phyloP scores from a whole-genome alignment of 1,140 invertebrate species.

The Coboldia fuscipes region DNA sequence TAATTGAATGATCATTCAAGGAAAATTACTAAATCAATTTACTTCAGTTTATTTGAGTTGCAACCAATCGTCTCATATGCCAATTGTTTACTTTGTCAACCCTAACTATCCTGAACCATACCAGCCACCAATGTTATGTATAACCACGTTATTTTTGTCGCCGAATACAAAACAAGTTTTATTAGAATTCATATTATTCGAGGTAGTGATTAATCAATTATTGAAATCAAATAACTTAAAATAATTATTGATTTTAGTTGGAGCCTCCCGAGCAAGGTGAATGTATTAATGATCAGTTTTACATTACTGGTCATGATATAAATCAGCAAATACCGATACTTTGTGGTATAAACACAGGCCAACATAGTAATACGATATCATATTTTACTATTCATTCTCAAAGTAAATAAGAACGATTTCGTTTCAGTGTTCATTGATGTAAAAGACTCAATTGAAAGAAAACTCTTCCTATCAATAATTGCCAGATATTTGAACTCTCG shows the following conservation, averaged over 20 bases:
- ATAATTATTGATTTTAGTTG: constrained; percentile 24
- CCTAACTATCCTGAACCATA: constrained; percentile 26
- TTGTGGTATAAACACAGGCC: constrained; percentile 52
- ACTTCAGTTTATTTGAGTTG: too few relatives aligned
- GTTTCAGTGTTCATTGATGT: constrained; percentile 48
- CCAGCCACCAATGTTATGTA: constrained; percentile 27
- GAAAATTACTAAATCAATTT: too few relatives aligned
- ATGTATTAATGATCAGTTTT: constrained; percentile 42
- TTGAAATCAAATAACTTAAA: background rate
- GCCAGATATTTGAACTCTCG: constrained; percentile 27
- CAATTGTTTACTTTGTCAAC: constrained; percentile 35
- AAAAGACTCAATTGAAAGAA: constrained; percentile 27
- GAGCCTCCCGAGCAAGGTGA: constrained; percentile 38
- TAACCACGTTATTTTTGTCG: constrained; percentile 34
- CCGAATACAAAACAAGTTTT: constrained; percentile 37
- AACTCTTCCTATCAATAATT: constrained; percentile 38
- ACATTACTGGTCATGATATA: constrained; percentile 41
- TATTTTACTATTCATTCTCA: constrained; percentile 2
- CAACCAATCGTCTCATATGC: too few relatives aligned
- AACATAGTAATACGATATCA: constrained; percentile 42
- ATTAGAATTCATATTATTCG: constrained; percentile 44
- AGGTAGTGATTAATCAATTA: constrained; percentile 23
- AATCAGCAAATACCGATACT: constrained; percentile 42
- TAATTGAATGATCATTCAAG: constrained; percentile 20
- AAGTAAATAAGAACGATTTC: background rate